phyloP scores from a whole-genome alignment of 2,113 vertebrate genomes.

The Meleagris gallopavo region DNA sequence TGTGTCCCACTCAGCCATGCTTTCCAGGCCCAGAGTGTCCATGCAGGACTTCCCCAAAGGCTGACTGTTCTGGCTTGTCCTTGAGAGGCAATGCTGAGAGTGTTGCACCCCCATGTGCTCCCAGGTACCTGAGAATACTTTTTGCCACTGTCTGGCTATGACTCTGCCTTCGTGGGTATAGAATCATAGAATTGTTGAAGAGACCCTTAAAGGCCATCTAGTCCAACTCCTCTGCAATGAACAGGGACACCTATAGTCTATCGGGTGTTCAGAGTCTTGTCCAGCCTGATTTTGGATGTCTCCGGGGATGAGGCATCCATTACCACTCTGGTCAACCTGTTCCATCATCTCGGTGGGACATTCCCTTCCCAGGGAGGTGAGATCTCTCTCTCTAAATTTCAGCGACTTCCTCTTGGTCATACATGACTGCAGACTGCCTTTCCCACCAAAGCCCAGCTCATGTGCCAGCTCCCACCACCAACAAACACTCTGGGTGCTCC shows the following conservation, averaged over 20 bases:
- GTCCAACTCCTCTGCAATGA: too few species aligned
- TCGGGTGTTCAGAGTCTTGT: too few species aligned
- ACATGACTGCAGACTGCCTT: background rate
- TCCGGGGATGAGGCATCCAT: too few species aligned
- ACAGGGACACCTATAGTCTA: too few species aligned
- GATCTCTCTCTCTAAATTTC: background rate
- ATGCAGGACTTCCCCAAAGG: background rate
- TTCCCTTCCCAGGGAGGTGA: background rate
- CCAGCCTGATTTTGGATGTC: too few species aligned
- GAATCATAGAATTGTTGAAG: too few species aligned
- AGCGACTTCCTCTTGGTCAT: background rate
- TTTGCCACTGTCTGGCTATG: background rate
- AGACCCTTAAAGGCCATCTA: too few species aligned
- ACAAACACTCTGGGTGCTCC: background rate
- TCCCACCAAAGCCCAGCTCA: background rate
- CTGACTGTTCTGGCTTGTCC: background rate
- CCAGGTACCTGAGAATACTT: background rate
- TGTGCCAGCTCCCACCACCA: background rate
- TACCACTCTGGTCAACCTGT: too few species aligned
- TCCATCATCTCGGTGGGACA: background rate
- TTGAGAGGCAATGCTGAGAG: background rate
- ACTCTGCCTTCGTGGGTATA: accelerated
- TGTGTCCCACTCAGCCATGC: background rate
- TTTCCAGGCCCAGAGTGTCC: background rate
- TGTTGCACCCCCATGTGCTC: background rate